Evolutionary conservation across 37 sponge, comb jelly and placozoan species (phyloP), one percentile per base, ranked within the genome.

Genomic region (Aplysina aerophoba): DNA sequence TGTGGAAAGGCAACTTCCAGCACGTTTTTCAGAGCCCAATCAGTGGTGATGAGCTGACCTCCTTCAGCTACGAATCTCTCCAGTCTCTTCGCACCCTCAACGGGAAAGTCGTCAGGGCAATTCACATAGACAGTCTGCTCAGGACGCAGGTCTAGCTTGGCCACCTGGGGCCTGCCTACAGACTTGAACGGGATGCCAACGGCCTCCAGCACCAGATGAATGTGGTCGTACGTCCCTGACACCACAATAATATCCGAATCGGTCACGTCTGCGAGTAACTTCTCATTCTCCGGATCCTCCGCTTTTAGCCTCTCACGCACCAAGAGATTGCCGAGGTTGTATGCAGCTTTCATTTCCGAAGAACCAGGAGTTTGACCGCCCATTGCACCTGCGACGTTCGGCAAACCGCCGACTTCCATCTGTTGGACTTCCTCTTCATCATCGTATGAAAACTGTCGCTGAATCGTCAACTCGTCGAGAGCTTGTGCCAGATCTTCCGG

Each of bases 51-150:
- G 59, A 93, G 64, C 79, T 87, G 90, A 5, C 90, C 90, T 0
- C 93, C 93, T 27, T 56, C 85, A 33, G 81, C 64, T 17, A 93
- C 93, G 85, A 93, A 93, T 39, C 36, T 79, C 68, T 57, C 67
- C 57, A 93, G 73, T 62, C 81, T 90, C 41, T 24, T 38, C 3
- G 93, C 93, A 30, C 63, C 74, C n/a, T 87, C 85, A 0, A 28
- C 31, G 0, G 93, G 90, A 39, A 93, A 93, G 22, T 59, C 28
- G 53, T 79, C 74, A 8, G 93, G 90, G 57, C 93, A 93, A 60
- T 93, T 93, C 50, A 93, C 90, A 50, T 93, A 93, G 54, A 93
- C 79, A 25, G 93, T 93, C 71, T 93, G 93, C 38, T 93, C 93
- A 28, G 93, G 93, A 35, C 85, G 72, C 58, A 93, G 83, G 2